Conservation (phyloP, 2,888 invertebrate species). For the Aethes cnicana region DNA sequence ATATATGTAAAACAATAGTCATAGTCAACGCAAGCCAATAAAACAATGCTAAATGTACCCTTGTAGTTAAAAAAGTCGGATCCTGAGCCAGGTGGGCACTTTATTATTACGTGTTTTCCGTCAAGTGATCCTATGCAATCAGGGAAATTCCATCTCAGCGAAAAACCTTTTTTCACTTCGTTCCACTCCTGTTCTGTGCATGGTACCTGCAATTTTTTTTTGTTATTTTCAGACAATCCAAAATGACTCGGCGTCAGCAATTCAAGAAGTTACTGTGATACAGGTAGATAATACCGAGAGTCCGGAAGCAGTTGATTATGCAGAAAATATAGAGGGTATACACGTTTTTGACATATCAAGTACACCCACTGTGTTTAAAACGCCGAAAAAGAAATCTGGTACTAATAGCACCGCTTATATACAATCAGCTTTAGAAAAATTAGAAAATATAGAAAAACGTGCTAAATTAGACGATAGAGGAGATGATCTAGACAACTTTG, state of each 20-base stretch:
- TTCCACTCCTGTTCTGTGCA: background rate
- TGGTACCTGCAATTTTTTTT: constrained; percentile 4
- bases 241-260: no score
- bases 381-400: no score
- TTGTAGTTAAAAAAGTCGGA: constrained; percentile 29
- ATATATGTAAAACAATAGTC: constrained; percentile 30
- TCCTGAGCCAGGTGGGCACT: constrained; percentile 25
- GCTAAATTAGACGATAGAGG: no score
- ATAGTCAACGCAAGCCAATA: constrained; percentile 32
- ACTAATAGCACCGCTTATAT: no score
- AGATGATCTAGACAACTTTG: no score
- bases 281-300: no score
- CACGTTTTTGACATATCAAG: no score
- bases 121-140: constrained; percentile 28
- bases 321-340: no score
- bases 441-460: background rate
- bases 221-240: no score
- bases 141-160: constrained; percentile 32
- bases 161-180: background rate
- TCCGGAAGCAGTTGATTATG: no score
- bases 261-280: no score
- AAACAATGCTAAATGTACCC: constrained; percentile 29
- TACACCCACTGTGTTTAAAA: no score
- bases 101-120: constrained; percentile 31
- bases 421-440: background rate